Evolutionary conservation across 2,797 vertebrate genomes (phyloP).

Genomic region (Allobates femoralis): DNA sequence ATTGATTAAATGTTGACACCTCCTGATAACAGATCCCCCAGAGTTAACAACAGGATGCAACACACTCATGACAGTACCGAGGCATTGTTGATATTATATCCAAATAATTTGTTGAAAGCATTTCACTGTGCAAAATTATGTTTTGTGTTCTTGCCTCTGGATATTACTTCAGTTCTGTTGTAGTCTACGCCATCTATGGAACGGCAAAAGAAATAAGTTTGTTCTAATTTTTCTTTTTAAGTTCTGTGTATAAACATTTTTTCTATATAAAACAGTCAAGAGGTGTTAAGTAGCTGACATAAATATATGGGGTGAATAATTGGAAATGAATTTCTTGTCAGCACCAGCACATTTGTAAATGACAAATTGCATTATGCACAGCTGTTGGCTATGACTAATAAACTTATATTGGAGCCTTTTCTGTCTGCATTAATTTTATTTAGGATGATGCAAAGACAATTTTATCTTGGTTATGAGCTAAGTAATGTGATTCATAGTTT

Average conservation of each 20-base stretch:
- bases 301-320: constrained; percentile 17
- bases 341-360: constrained; percentile 18
- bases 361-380: constrained; percentile 23
- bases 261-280: neutral
- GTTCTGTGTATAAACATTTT: neutral
- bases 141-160: no score
- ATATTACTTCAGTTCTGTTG: neutral
- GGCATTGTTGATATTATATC: neutral
- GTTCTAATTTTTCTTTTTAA: neutral
- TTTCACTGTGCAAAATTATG: neutral
- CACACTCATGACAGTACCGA: no score
- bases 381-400: constrained; percentile 10
- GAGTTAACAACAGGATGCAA: no score
- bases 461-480: neutral
- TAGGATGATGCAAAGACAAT: neutral
- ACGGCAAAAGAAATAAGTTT: neutral
- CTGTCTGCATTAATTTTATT: neutral
- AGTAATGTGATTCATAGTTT: neutral
- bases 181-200: neutral
- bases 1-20: no score
- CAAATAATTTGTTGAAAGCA: neutral
- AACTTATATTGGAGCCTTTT: neutral
- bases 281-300: constrained; percentile 30
- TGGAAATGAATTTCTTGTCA: constrained; percentile 22
- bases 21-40: no score